phyloP scores from a whole-genome alignment of 2,113 vertebrate genomes.

The Antechinus stuartii region DNA sequence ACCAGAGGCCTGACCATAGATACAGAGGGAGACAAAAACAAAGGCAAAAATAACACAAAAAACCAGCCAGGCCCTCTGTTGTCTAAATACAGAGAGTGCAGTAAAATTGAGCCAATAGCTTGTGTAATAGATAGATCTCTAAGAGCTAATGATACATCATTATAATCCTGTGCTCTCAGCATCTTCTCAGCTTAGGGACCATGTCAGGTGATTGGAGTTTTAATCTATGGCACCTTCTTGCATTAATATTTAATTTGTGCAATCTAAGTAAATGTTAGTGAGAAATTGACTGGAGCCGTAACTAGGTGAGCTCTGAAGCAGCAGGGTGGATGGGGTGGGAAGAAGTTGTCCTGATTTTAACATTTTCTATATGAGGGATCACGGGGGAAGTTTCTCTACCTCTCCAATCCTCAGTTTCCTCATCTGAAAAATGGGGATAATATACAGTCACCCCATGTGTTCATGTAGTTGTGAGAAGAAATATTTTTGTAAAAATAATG shows the following conservation, averaged over 20 bases:
- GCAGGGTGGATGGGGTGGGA: not conserved
- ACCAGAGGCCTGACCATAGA: not conserved
- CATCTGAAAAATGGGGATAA: not conserved
- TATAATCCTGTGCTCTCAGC: slow-evolving; percentile 63
- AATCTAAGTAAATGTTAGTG: not conserved
- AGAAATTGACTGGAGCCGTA: not conserved
- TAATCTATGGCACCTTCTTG: slow-evolving; percentile 55
- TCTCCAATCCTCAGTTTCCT: not conserved
- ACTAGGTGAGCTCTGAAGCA: slow-evolving; percentile 12
- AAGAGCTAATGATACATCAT: slow-evolving; percentile 61
- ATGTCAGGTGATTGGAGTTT: slow-evolving; percentile 67
- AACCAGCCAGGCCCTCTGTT: not conserved
- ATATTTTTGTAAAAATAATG: not conserved
- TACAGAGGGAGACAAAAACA: not conserved
- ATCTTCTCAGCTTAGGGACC: slow-evolving; percentile 52
- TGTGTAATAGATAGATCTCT: slow-evolving; percentile 61
- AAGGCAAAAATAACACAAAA: not conserved
- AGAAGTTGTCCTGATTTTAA: not conserved
- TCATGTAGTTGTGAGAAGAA: not conserved
- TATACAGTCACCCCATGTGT: not conserved
- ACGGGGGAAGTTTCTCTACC: not conserved
- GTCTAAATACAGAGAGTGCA: not conserved
- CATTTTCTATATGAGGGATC: not conserved
- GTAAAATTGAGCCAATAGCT: slow-evolving; percentile 41
- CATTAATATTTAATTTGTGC: slow-evolving; percentile 72